Conservation (phyloP, 2,113 vertebrate genomes). For the Onychostruthus taczanowskii region DNA sequence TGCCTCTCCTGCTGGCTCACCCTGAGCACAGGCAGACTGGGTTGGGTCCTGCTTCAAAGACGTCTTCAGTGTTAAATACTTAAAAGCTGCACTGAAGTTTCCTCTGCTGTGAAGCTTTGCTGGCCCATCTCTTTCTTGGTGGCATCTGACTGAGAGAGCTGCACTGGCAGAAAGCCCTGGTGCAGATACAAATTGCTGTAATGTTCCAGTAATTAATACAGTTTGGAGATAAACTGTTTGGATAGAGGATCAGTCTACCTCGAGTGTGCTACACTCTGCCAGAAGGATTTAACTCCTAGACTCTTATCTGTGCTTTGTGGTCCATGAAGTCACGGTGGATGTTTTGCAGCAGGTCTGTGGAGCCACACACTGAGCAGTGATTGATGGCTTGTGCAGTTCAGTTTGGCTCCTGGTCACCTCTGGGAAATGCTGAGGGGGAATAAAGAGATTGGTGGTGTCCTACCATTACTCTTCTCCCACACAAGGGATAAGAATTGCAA, state of each 20-base stretch:
- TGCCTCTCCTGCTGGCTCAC: background rate
- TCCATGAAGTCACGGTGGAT: background rate
- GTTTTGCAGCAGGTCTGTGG: background rate
- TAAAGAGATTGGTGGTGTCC: background rate
- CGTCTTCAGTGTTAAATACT: background rate
- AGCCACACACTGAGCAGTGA: background rate
- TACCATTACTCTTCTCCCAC: background rate
- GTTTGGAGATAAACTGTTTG: background rate
- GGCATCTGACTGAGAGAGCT: background rate
- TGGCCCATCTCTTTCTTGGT: background rate
- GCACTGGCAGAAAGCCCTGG: background rate
- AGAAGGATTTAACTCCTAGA: background rate
- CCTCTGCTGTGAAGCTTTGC: background rate
- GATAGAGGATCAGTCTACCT: background rate
- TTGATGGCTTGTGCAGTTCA: background rate
- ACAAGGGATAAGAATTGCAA: background rate
- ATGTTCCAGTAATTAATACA: background rate
- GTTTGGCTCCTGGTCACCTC: background rate
- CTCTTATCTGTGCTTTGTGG: background rate
- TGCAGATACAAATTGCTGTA: background rate
- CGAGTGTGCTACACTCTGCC: fast-evolving
- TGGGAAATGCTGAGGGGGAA: background rate
- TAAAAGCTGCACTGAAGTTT: background rate
- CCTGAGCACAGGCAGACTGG: background rate
- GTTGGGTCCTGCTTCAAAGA: background rate